phyloP scores from a whole-genome alignment of 2,888 invertebrate genomes.

The Oxycera nigricornis region DNA sequence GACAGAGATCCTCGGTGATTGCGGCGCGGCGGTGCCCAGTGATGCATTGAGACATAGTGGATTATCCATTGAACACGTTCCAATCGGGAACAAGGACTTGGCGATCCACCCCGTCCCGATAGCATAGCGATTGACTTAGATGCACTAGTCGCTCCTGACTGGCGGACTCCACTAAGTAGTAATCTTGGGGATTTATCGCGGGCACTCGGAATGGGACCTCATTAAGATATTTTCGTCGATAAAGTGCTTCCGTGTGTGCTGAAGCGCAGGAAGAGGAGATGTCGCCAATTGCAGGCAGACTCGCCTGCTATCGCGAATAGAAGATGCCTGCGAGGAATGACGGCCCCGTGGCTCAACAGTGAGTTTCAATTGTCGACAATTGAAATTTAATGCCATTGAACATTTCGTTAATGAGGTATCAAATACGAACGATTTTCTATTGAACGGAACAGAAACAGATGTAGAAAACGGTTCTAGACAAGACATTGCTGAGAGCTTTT shows the following conservation, averaged over 20 bases:
- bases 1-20: conserved; percentile 23
- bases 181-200: conserved; percentile 36
- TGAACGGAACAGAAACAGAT: background rate
- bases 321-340: conserved; percentile 21
- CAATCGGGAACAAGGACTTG: conserved; percentile 16
- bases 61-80: conserved; percentile 20
- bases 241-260: conserved; percentile 33
- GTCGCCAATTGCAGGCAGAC: background rate
- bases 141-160: conserved; percentile 4
- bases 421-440: background rate
- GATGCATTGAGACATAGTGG: background rate
- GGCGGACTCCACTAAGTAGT: background rate
- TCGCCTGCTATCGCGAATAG: no score
- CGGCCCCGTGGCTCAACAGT: conserved; percentile 2
- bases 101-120: background rate
- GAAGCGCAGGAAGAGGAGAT: conserved; percentile 7
- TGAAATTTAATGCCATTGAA: conserved; percentile 32
- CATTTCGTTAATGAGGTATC: conserved; percentile 28
- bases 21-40: background rate
- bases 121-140: background rate
- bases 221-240: conserved; percentile 35
- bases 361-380: conserved; percentile 27
- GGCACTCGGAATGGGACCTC: conserved; percentile 31
- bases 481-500: background rate
- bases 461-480: background rate